Percentiles rank a stretch among this genome's conserved stretches.
These are phyloP conservation scores for Orchestia grillus DNA, from an alignment of 1,140 invertebrate genomes.

Conservation along the genomic window DNA sequence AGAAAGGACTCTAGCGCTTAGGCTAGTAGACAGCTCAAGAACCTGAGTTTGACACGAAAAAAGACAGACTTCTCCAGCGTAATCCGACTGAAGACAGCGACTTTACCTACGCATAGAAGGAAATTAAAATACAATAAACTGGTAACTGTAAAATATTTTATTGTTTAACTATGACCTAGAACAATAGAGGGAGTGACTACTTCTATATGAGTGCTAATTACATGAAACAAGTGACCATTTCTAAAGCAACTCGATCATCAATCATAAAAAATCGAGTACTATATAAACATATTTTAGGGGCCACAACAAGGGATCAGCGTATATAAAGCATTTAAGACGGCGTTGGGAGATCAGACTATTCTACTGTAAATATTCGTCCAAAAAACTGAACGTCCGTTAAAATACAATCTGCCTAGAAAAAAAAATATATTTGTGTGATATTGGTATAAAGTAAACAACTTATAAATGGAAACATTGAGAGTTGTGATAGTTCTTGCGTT, in stretches of 20 bases:
- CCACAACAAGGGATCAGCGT: not conserved
- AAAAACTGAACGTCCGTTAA: not conserved
- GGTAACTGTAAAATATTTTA: slow-evolving; percentile 54
- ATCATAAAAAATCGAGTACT: not conserved
- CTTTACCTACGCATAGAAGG: not conserved
- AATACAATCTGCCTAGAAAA: not conserved
- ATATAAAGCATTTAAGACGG: not conserved
- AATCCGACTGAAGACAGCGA: not conserved
- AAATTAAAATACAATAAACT: not conserved
- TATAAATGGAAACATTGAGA: not conserved
- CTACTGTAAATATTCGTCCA: not conserved
- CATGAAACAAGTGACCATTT: slow-evolving; percentile 16
- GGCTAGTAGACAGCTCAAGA: not conserved
- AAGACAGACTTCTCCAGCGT: not conserved
- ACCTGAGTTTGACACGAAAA: not conserved
- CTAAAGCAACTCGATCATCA: not conserved
- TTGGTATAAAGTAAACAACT: not conserved
- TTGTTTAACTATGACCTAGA: slow-evolving; percentile 47
- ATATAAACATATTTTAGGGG: not conserved
- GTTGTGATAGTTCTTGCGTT: not conserved
- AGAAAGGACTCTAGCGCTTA: not conserved
- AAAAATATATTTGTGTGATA: not conserved
- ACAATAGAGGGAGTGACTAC: slow-evolving; percentile 40
- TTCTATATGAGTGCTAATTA: slow-evolving; percentile 38
- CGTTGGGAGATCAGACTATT: slow-evolving; percentile 5